These are phyloP conservation scores for Diglossa brunneiventris DNA, from an alignment of 2,113 vertebrate species.

Conservation along the genomic window DNA sequence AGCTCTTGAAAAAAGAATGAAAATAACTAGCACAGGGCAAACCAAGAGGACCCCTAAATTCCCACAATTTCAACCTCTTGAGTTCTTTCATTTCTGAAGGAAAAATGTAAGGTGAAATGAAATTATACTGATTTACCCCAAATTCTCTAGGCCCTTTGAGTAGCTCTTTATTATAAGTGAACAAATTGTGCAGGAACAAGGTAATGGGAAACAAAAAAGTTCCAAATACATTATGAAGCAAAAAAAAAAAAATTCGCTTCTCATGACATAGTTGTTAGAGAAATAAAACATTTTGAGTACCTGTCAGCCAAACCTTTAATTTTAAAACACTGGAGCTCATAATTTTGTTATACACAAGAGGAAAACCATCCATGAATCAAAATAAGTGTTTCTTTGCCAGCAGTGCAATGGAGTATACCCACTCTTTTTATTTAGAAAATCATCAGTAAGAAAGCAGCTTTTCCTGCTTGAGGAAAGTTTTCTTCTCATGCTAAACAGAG, in stretches of 20 bases:
- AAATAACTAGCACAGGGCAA: not conserved
- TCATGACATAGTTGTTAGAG: not conserved
- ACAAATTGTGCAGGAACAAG: not conserved
- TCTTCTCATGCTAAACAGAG: not conserved
- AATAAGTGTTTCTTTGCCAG: not conserved
- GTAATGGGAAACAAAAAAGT: not conserved
- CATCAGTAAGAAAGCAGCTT: not conserved
- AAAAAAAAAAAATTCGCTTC: conserved; percentile 1
- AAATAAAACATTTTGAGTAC: conserved; percentile 2
- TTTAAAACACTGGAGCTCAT: not conserved
- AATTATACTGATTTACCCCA: not conserved
- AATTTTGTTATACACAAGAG: not conserved
- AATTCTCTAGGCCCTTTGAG: not conserved
- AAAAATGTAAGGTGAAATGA: not conserved
- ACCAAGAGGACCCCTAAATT: not conserved
- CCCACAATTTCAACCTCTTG: not conserved
- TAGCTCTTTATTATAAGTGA: not conserved
- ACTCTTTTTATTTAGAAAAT: not conserved
- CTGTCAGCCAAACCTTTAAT: not conserved
- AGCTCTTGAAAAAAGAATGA: not conserved
- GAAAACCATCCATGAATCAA: not conserved
- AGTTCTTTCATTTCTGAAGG: not conserved
- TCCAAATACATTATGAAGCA: not conserved
- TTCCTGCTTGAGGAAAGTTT: not conserved
- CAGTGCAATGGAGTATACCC: not conserved